Conservation (phyloP, 2,113 vertebrate species). For the Macquaria ambigua region DNA sequence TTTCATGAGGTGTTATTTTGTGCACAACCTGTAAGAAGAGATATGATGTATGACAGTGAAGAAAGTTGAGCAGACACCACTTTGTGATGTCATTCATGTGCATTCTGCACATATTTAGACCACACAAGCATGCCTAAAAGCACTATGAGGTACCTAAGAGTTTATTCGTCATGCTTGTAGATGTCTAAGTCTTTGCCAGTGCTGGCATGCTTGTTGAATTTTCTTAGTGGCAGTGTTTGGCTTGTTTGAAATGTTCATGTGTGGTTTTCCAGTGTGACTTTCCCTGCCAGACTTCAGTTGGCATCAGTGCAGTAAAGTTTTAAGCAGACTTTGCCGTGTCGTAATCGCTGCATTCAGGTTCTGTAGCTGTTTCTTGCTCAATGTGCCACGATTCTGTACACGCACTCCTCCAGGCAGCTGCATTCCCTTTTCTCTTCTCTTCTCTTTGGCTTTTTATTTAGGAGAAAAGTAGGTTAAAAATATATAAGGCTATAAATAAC, state of each 20-base stretch:
- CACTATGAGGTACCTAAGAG: background rate
- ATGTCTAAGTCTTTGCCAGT: conserved; percentile 11
- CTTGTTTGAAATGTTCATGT: conserved; percentile 40
- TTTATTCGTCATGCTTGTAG: conserved; percentile 29
- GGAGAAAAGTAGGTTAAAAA: conserved; percentile 79
- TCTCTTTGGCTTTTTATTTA: conserved; percentile 58
- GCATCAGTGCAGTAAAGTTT: conserved; percentile 42
- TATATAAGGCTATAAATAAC: conserved; percentile 81
- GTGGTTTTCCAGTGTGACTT: conserved; percentile 46
- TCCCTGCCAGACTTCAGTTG: conserved; percentile 50
- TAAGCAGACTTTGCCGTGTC: conserved; percentile 46
- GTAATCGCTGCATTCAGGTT: conserved; percentile 69
- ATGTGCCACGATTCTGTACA: conserved; percentile 47
- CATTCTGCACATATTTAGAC: conserved; percentile 7
- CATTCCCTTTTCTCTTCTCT: conserved; percentile 37
- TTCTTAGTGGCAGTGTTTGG: conserved; percentile 22
- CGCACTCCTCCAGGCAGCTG: conserved; percentile 51
- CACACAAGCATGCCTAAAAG: conserved; percentile 2
- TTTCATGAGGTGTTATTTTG: background rate
- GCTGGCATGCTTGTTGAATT: conserved; percentile 24
- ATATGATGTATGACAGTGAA: too few species aligned
- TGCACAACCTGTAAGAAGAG: background rate
- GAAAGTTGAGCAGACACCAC: background rate
- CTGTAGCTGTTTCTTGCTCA: conserved; percentile 54
- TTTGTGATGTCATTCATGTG: conserved; percentile 8